These are phyloP conservation scores for Zele albiditarsus DNA, from an alignment of 2,888 invertebrate genomes.

Conservation along the genomic window DNA sequence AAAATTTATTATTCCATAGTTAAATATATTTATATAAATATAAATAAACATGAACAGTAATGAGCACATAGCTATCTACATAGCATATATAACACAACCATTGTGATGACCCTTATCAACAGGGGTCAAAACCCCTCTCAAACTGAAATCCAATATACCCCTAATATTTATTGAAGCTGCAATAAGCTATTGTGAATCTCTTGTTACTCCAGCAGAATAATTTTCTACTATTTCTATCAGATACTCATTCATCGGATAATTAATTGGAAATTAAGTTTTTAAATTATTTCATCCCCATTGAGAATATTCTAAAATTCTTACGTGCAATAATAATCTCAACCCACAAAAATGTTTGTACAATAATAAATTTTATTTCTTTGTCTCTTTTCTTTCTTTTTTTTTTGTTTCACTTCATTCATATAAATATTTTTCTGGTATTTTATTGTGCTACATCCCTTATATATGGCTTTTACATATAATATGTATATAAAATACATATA, in stretches of 20 bases:
- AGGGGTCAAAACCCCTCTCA: slow-evolving; percentile 60
- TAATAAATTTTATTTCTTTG: not conserved
- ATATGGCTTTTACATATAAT: not conserved
- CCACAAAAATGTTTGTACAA: not conserved
- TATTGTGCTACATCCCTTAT: too few species aligned
- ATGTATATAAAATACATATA: not conserved
- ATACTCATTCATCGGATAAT: slow-evolving; percentile 45
- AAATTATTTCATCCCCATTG: slow-evolving; percentile 46
- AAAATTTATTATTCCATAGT: not conserved
- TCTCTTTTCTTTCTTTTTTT: not conserved
- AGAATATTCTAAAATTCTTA: not conserved
- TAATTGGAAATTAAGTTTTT: slow-evolving; percentile 60
- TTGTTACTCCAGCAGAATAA: slow-evolving; percentile 35
- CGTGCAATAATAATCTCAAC: not conserved
- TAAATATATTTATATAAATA: slow-evolving; percentile 43
- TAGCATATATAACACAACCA: slow-evolving; percentile 40
- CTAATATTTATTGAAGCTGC: slow-evolving; percentile 46
- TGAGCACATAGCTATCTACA: not conserved
- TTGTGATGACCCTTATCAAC: slow-evolving; percentile 68
- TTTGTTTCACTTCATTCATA: too few species aligned
- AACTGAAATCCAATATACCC: slow-evolving; percentile 65
- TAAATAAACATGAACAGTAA: slow-evolving; percentile 45
- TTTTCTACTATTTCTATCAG: not conserved
- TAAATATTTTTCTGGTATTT: too few species aligned
- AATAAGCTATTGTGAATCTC: slow-evolving; percentile 57